phyloP scores from a whole-genome alignment of 2,113 vertebrate genomes.

The Anolis carolinensis region DNA sequence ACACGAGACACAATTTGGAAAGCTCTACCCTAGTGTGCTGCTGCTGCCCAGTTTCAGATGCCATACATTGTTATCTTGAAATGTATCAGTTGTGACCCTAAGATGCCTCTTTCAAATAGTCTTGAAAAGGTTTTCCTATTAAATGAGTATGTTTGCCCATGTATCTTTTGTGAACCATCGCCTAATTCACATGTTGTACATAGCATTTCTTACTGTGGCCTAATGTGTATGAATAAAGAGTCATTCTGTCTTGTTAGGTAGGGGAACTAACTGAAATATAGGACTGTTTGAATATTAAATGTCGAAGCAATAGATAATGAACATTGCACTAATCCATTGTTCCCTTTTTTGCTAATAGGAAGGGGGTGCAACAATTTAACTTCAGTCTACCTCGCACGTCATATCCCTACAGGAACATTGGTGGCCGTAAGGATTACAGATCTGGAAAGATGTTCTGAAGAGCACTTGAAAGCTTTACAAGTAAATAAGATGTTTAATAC shows the following conservation, averaged over 20 bases:
- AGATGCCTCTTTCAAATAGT: not conserved
- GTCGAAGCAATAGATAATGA: constrained; percentile 2
- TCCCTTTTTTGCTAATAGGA: constrained; percentile 75
- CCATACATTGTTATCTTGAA: not conserved
- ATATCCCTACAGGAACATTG: constrained; percentile 86
- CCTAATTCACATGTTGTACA: not conserved
- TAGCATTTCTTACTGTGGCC: too few species aligned
- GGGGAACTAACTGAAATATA: constrained; percentile 1
- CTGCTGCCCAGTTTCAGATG: too few species aligned
- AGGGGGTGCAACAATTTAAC: constrained; percentile 92
- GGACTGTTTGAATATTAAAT: constrained; percentile 12
- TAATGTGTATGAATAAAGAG: not conserved
- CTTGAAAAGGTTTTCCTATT: not conserved
- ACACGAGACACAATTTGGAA: too few species aligned
- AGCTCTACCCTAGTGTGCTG: too few species aligned
- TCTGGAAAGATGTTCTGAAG: constrained; percentile 93
- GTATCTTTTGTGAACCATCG: not conserved
- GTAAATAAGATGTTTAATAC: constrained; percentile 70
- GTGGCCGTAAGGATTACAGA: constrained; percentile 93
- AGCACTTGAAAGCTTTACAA: constrained; percentile 91
- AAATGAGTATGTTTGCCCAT: not conserved
- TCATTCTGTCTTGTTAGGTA: too few species aligned
- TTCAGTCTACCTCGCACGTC: constrained; percentile 88
- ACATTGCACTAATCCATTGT: not conserved
- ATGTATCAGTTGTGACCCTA: not conserved